A percentile compares a stretch with the other conserved stretches of the same genome.
These are phyloP conservation scores for Drosophila kanekoi DNA, from an alignment of 2,888 invertebrate species.

Conservation along the genomic window DNA sequence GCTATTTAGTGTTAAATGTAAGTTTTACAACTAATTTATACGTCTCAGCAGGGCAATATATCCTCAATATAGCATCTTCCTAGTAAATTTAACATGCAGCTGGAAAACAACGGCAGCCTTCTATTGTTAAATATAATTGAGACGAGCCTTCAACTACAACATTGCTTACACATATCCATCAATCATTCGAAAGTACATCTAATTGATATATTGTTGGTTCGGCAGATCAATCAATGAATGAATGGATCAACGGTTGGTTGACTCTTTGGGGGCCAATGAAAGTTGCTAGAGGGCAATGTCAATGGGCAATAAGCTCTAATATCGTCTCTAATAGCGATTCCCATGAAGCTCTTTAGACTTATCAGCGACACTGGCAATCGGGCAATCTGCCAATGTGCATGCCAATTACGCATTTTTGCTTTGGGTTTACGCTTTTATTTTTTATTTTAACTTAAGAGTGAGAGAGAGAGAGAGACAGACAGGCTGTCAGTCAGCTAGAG, in stretches of 20 bases:
- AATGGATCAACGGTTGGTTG: background rate
- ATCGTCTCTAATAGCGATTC: conserved; percentile 10
- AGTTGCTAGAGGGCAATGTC: conserved; percentile 13
- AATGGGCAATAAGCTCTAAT: conserved; percentile 11
- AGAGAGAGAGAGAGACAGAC: background rate
- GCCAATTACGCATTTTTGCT: conserved; percentile 38
- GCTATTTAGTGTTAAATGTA: too few species aligned
- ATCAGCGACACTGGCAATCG: conserved; percentile 19
- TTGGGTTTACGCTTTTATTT: background rate
- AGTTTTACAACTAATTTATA: too few species aligned
- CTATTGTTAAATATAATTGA: background rate
- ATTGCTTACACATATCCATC: background rate
- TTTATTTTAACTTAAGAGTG: background rate
- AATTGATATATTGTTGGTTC: background rate
- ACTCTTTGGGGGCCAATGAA: background rate
- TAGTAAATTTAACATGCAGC: background rate
- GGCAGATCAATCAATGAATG: background rate
- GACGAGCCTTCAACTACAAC: background rate
- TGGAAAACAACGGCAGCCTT: background rate
- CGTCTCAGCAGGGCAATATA: too few species aligned
- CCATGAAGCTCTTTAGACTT: conserved; percentile 27
- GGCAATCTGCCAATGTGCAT: conserved; percentile 34
- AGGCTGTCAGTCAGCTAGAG: background rate
- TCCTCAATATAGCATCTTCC: too few species aligned
- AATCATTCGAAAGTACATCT: background rate